Base-by-base conservation (phyloP, 1,140 invertebrate genomes). In the Apis florea region DNA sequence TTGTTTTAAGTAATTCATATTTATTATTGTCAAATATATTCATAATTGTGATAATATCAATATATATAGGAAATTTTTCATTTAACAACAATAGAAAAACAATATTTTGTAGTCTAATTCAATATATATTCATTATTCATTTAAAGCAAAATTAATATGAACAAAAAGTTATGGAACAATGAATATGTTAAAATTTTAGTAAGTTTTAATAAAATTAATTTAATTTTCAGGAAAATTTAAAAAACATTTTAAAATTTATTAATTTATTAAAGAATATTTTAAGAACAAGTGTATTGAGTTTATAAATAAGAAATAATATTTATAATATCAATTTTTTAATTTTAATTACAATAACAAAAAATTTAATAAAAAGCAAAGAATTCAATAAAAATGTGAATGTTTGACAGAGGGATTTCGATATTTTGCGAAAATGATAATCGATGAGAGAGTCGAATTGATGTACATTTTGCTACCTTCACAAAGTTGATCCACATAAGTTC, bases 391-490 rank as follows among this genome's bases (percentile, higher is more conserved):
- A 49, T 17, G 61, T 1, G 51, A 68, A 67, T n/a, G 74, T 56
- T 56, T 58, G 74, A 77, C 74, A 67, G 53, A 68, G 17, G 17
- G 74, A 77, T 77, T 68, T 70, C 49, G 58, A 77, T 77, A 68
- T 68, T 47, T 21, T 31, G 3, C n/a, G 13, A 15, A 19, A 54
- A 31, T 26, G 51, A 77, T 68, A 77, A 77, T 67, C 74, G 63
- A 77, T 56, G 63, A 56, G 26, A 66, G 19, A 31, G 12, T 66
- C 21, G 54, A 51, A 54, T 17, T 5, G 54, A n/a, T 40, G 31
- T 17, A 56, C 56, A 56, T 61, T 72, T 47, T 17, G 31, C 19
- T 51, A 10, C 15, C n/a, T 61, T 61, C 40, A 17, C 24, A 53
- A 13, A 8, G 40, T 11, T 51, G 58, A 64, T 74, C 47, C 17